Evolutionary conservation across 2,797 vertebrate species (phyloP).

Genomic region (Myotis pilosus): DNA sequence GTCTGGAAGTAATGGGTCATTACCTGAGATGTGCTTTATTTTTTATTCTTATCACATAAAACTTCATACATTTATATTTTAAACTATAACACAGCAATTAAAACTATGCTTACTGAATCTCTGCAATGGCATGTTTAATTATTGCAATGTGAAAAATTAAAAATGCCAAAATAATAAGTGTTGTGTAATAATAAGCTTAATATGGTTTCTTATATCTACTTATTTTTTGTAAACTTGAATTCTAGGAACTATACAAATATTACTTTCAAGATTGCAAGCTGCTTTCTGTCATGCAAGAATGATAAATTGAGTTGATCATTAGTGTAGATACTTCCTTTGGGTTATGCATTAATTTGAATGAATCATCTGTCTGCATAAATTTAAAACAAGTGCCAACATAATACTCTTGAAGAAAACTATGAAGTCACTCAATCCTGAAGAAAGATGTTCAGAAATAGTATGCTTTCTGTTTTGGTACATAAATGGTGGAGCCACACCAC

Average conservation of each 20-base stretch:
- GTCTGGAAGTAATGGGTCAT: neutral
- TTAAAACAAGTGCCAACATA: constrained; percentile 16
- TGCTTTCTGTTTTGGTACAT: neutral
- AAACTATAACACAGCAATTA: neutral
- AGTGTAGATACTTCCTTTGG: neutral
- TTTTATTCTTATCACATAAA: neutral
- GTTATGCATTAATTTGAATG: constrained; percentile 10
- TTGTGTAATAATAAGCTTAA: neutral
- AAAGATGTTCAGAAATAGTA: neutral
- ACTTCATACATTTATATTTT: neutral
- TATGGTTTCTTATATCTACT: neutral
- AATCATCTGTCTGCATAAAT: neutral
- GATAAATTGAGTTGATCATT: neutral
- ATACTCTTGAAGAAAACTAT: neutral
- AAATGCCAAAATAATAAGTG: neutral
- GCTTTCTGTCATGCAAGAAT: neutral
- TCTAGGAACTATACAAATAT: neutral
- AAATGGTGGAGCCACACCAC: neutral
- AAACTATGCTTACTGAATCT: neutral
- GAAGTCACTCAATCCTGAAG: neutral
- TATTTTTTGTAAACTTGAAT: neutral
- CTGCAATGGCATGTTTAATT: neutral
- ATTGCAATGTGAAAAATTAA: neutral
- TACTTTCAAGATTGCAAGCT: neutral
- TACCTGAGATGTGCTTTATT: neutral